Evolutionary conservation across 1,140 invertebrate genomes (phyloP).

Genomic region (Drosophila burlai): DNA sequence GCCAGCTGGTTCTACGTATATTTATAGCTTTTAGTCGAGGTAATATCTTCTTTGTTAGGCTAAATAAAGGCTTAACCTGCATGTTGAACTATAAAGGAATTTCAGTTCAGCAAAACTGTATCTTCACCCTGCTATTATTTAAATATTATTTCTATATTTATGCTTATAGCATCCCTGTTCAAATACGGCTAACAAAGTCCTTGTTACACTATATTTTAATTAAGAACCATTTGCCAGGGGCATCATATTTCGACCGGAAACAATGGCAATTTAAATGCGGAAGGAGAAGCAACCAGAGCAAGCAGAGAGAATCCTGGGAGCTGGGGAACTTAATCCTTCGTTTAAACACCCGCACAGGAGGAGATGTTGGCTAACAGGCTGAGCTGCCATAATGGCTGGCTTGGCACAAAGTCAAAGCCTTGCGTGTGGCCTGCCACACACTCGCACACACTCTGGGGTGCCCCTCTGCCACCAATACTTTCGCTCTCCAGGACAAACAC

Average conservation of each 20-base stretch:
- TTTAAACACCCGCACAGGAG: constrained; percentile 54
- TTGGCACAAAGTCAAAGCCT: constrained; percentile 71
- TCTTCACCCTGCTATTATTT: too few relatives aligned
- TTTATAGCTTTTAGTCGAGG: not conserved
- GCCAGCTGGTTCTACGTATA: not conserved
- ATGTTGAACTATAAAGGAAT: not conserved
- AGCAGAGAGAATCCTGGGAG: not conserved
- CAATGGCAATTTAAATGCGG: constrained; percentile 72
- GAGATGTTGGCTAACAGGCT: constrained; percentile 47
- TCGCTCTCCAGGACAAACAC: constrained; percentile 8
- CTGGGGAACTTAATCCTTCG: constrained; percentile 59
- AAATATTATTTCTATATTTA: not conserved
- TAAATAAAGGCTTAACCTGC: not conserved
- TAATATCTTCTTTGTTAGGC: not conserved
- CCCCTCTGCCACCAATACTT: constrained; percentile 4
- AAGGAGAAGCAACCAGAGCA: constrained; percentile 3
- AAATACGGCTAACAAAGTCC: not conserved
- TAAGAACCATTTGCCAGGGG: constrained; percentile 52
- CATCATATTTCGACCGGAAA: constrained; percentile 59
- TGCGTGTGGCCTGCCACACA: constrained; percentile 61
- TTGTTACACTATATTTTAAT: constrained; percentile 59
- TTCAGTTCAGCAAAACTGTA: not conserved
- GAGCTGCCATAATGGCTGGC: constrained; percentile 50
- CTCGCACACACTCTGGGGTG: not conserved
- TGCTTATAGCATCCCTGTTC: not conserved